Percentiles rank a stretch among this genome's conserved stretches.
phyloP scores from a whole-genome alignment of 1,140 invertebrate genomes.

The Nylanderia fulva region DNA sequence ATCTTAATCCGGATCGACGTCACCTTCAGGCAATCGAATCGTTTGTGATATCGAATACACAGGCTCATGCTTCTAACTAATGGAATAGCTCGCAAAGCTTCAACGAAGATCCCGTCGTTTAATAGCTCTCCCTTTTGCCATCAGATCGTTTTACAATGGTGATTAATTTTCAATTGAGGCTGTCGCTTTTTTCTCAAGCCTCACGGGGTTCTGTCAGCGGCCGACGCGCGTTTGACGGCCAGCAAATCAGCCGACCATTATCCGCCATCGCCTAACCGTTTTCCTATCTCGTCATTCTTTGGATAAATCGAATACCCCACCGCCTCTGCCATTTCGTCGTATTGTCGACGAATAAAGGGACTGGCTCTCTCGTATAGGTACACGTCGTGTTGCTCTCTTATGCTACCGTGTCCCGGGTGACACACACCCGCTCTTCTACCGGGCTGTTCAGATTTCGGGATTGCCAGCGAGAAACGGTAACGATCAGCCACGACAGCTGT shows the following conservation, averaged over 20 bases:
- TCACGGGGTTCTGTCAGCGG: slow-evolving; percentile 41
- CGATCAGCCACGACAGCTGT: slow-evolving; percentile 73
- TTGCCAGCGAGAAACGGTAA: slow-evolving; percentile 33
- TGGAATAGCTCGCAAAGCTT: neutral
- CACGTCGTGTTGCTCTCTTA: neutral
- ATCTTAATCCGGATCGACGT: slow-evolving; percentile 18
- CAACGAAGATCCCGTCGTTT: neutral
- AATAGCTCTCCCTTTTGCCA: slow-evolving; percentile 6
- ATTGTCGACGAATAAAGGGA: slow-evolving; percentile 62
- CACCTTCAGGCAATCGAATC: neutral
- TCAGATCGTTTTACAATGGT: slow-evolving; percentile 46
- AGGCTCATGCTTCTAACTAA: neutral
- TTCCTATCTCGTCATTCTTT: slow-evolving; percentile 34
- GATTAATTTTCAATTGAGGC: slow-evolving; percentile 68
- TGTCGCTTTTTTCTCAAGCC: neutral
- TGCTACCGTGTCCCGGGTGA: slow-evolving; percentile 18
- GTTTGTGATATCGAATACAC: neutral
- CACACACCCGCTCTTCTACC: slow-evolving; percentile 11
- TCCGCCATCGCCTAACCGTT: slow-evolving; percentile 31
- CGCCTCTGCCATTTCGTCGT: slow-evolving; percentile 59
- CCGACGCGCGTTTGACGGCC: slow-evolving; percentile 18
- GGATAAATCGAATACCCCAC: slow-evolving; percentile 32
- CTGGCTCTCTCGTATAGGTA: neutral
- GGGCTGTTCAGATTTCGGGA: slow-evolving; percentile 40
- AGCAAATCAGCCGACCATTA: slow-evolving; percentile 54